phyloP scores from a whole-genome alignment of 2,888 invertebrate species.

The Habroteleia sp. region DNA sequence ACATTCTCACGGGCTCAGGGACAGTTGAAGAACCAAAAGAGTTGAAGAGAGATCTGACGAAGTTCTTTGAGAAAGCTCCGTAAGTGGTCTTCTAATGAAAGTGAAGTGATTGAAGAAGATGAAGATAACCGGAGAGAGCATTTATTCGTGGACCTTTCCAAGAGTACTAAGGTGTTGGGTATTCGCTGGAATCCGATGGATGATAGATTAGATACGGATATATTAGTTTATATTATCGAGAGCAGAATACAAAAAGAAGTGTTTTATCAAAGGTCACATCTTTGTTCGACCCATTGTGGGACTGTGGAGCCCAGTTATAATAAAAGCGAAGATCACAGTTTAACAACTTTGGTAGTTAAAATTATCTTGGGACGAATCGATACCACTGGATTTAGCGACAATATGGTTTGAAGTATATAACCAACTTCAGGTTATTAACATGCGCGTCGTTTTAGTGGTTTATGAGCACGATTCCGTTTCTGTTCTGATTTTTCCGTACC shows the following conservation, averaged over 20 bases:
- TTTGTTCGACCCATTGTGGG: slow-evolving; percentile 10
- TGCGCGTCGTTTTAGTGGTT: too few species aligned
- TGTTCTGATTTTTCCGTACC: too few species aligned
- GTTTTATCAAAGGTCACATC: slow-evolving; percentile 12
- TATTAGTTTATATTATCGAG: background rate
- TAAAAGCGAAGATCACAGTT: slow-evolving; percentile 13
- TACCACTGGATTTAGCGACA: background rate
- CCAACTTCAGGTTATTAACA: background rate
- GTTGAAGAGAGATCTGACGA: background rate
- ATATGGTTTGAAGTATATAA: background rate
- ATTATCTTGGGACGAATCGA: slow-evolving; percentile 10
- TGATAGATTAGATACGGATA: background rate
- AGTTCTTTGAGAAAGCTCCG: background rate
- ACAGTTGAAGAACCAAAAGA: slow-evolving; percentile 7
- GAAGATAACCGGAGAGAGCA: background rate
- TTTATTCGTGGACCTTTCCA: background rate
- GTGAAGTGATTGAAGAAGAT: background rate
- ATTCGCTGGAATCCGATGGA: slow-evolving; percentile 6
- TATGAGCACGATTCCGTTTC: too few species aligned
- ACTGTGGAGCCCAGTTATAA: slow-evolving; percentile 5
- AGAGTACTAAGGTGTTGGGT: background rate
- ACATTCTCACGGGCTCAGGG: too few species aligned
- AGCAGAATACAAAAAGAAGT: slow-evolving; percentile 1
- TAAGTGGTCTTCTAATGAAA: slow-evolving; percentile 15
- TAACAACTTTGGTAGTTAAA: slow-evolving; percentile 16